Evolutionary conservation across 1,140 invertebrate genomes (phyloP), one percentile per base, ranked within the genome.

Genomic region (Penaeus chinensis): DNA sequence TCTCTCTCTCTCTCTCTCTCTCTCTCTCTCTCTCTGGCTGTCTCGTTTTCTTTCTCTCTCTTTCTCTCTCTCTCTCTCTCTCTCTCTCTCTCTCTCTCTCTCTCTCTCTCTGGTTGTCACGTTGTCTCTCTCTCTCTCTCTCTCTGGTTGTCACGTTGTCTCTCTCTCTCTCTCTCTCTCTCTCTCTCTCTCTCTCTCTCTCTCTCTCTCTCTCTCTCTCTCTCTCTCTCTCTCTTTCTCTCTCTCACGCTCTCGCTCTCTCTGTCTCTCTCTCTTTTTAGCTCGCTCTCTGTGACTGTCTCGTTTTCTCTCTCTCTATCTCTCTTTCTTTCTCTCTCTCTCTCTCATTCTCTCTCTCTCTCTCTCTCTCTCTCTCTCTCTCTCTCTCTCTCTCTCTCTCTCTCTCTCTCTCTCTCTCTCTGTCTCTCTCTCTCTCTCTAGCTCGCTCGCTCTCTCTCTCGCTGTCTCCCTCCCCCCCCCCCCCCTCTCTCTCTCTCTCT

Each of bases 361-460:
- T n/a, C 69, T 71, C 69, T 24, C n/a, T 24, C 37, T 37, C 69
- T 71, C 69, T 71, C 69, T n/a, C n/a, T 76, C 71, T 76, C 71
- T 76, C 71, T n/a, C 18, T 76, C 10, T 11, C 24, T 76, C 71
- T 7, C 4, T 76, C 19, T 76, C n/a, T 76, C 8, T 76, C n/a
- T 24, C 22, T 19, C 42, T 19, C 42, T 13, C 13, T 19, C 69
- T 13, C 20, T 76, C 71, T 18, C 5, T 32, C 24, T 18, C n/a
- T 24, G 0, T 76, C 22, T n/a, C 5, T 5, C 22, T 42, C 19
- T 19, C 19, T 19, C n/a, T 76, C 42, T 18, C 42, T 18, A 18
- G 16, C n/a, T 16, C 19, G 11, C 42, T 42, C 24, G 4, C n/a
- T 19, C 5, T 76, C 71, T n/a, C 32, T 32, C 32, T 32, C n/a